phyloP scores from a whole-genome alignment of 1,140 invertebrate species.

The Lanistes nyassanus region DNA sequence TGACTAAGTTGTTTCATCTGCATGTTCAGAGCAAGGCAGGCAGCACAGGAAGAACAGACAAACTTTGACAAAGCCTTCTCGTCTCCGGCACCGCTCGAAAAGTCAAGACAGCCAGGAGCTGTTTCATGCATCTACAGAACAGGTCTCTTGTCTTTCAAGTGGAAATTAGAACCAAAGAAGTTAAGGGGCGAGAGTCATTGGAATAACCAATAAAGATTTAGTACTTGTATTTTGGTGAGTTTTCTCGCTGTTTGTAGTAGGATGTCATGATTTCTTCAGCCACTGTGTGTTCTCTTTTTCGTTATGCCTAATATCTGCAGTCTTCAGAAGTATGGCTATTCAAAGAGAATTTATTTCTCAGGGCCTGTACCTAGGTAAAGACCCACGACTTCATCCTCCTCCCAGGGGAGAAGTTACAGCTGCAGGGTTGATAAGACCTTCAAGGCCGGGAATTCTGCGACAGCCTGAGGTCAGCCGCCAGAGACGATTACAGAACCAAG shows the following conservation, averaged over 20 bases:
- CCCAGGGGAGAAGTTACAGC: slow-evolving; percentile 19
- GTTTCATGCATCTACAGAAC: background rate
- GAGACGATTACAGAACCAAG: background rate
- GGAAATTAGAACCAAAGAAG: no score
- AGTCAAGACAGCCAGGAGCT: background rate
- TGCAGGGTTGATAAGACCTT: slow-evolving; percentile 20
- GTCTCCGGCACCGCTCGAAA: slow-evolving; percentile 1
- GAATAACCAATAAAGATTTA: no score
- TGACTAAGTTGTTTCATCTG: no score
- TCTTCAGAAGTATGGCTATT: background rate
- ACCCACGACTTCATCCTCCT: slow-evolving; percentile 40
- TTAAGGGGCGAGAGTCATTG: no score
- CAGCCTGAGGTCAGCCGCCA: background rate
- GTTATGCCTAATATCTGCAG: background rate
- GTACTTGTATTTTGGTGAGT: no score
- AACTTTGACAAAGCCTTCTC: background rate
- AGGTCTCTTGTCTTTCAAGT: no score
- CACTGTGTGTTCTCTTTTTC: background rate
- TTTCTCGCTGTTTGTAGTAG: no score
- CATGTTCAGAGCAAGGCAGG: background rate
- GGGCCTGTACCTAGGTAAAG: slow-evolving; percentile 55
- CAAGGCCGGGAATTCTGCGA: slow-evolving; percentile 11
- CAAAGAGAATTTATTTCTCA: slow-evolving; percentile 33
- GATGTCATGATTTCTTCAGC: background rate
- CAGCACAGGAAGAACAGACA: background rate